Evolutionary conservation across 2,888 invertebrate species (phyloP), one percentile per base, ranked within the genome.

Genomic region (Hypomecis punctinalis): DNA sequence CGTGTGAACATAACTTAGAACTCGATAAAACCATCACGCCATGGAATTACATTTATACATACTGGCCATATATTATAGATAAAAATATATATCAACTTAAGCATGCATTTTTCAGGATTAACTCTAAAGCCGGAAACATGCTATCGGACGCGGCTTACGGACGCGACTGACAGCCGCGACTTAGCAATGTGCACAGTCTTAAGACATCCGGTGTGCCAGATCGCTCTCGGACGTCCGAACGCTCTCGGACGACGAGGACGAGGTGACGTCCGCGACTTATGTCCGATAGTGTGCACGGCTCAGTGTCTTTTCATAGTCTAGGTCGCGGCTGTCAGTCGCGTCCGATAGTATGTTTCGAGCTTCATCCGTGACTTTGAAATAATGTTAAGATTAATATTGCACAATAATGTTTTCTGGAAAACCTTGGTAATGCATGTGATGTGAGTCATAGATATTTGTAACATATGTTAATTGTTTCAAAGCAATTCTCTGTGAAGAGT

Each of bases 391-490:
- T 13, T 10, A 8, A 43, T 51, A 11, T 62, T 63, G 52, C 57
- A 63, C 63, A 51, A 62, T 45, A 62, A 51, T 33, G 42, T 46
- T 57, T 46, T 47, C 42, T 52, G 6, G 42, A 52, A 63, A 57
- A 52, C 37, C 61, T 55, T 37, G 46, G 46, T 49, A 46, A 52
- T 36, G 46, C 4, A 23, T 23, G 46, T 63, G 63, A 23, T 23
- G 46, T 63, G 63, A 63, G 37, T 58, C 58, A 58, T 6, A 13
- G 8, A 69, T 42, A 46, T 48, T 48, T 49, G 48, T 36, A 48
- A 47, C n/a, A 51, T 46, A 8, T 23, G 54, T n/a, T 58, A 47
- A 54, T 54, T 57, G 10, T 53, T 58, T 52, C 43, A 45, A 45
- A 49, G n/a, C 11, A 36, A n/a, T 10, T 46, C 37, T 13, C 35